Evolutionary conservation across 2,888 invertebrate genomes (phyloP).

Genomic region (Tachystola acroxantha): DNA sequence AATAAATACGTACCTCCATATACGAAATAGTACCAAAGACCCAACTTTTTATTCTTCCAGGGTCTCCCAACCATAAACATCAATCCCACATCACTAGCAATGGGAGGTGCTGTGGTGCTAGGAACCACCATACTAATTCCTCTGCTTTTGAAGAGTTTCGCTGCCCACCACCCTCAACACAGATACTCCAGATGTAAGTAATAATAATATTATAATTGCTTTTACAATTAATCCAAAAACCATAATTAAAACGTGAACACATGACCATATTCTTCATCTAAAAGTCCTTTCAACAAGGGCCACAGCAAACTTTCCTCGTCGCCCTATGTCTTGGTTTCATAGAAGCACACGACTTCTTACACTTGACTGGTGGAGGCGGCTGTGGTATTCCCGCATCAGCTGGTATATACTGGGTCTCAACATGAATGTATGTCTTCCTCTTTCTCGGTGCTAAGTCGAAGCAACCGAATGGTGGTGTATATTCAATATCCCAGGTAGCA

Average conservation of each 20-base stretch:
- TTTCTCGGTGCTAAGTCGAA: conserved; percentile 78
- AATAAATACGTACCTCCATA: too few species aligned
- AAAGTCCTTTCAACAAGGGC: conserved; percentile 21
- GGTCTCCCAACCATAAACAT: conserved; percentile 77
- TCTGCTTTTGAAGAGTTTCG: conserved; percentile 45
- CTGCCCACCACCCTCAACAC: conserved; percentile 20
- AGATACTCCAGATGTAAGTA: conserved; percentile 52
- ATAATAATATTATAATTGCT: too few species aligned
- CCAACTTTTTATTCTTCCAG: conserved; percentile 42
- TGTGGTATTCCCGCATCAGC: conserved; percentile 70
- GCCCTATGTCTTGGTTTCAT: conserved; percentile 25
- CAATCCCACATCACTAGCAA: conserved; percentile 77
- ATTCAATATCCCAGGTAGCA: conserved; percentile 83
- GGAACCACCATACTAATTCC: conserved; percentile 77
- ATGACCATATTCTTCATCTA: background rate
- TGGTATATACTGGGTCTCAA: conserved; percentile 80
- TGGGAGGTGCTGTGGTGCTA: conserved; percentile 77
- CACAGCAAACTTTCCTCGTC: conserved; percentile 32
- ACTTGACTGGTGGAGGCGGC: conserved; percentile 30
- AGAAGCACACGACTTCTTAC: conserved; percentile 39
- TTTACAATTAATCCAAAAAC: background rate
- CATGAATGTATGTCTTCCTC: conserved; percentile 68
- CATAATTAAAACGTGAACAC: background rate
- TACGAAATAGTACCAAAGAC: too few species aligned
- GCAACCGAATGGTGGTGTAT: conserved; percentile 84